Percentiles rank a stretch among this genome's conserved stretches.
phyloP scores from a whole-genome alignment of 2,113 vertebrate species.

The Cryptomyrus ogoouensis region DNA sequence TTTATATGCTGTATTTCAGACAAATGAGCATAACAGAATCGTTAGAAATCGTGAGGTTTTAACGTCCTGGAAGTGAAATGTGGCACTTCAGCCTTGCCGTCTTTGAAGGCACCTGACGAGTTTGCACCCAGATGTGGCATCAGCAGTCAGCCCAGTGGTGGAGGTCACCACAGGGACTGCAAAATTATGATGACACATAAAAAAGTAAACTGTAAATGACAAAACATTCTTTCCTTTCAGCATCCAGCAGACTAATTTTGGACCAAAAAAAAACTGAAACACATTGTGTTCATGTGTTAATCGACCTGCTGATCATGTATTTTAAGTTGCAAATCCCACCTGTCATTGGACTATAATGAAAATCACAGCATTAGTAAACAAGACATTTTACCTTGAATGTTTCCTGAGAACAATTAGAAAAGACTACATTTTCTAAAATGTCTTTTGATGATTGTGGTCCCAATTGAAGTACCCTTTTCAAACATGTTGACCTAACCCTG shows the following conservation, averaged over 20 bases:
- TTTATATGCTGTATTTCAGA: slow-evolving; percentile 11
- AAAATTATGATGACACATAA: not conserved
- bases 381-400: slow-evolving; percentile 23
- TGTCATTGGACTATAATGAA: not conserved
- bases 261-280: not conserved
- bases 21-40: not conserved
- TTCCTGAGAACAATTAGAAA: slow-evolving; percentile 53
- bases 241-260: not conserved
- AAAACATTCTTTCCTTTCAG: not conserved
- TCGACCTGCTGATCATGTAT: not conserved
- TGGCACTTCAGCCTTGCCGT: not conserved
- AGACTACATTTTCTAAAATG: slow-evolving; percentile 23
- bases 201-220: not conserved
- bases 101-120: slow-evolving; percentile 43
- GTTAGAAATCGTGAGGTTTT: not conserved
- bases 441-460: not conserved
- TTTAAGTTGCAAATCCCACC: not conserved
- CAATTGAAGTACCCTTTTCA: not conserved
- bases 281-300: not conserved
- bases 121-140: slow-evolving; percentile 7
- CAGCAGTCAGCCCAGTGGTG: slow-evolving; percentile 23
- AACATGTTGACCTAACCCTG: not conserved
- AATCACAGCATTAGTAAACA: slow-evolving; percentile 28
- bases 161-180: slow-evolving; percentile 6
- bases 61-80: not conserved